Percentiles rank a stretch among this genome's conserved stretches.
Conservation (phyloP, 1,140 invertebrate genomes). For the Cotesia typhae region DNA sequence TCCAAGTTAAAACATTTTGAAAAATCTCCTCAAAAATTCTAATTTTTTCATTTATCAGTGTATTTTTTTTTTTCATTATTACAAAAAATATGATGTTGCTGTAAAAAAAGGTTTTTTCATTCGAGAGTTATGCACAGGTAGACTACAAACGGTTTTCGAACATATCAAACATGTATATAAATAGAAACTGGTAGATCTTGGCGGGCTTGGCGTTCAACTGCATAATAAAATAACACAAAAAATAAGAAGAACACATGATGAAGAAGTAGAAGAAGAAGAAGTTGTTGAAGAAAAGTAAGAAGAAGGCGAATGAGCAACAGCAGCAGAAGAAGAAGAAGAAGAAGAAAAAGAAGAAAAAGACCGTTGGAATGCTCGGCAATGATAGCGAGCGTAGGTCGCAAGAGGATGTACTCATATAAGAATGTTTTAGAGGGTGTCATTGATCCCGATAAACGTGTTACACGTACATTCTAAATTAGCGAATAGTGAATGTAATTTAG, state of each 20-base stretch:
- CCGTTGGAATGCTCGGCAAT: conserved; percentile 56
- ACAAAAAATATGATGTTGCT: too few relatives aligned
- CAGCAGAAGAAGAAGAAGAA: neutral
- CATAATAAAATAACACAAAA: too few relatives aligned
- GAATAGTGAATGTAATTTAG: conserved; percentile 29
- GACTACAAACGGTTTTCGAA: neutral
- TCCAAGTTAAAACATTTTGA: too few relatives aligned
- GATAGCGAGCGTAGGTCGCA: conserved; percentile 50
- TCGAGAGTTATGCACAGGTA: neutral
- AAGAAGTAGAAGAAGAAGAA: too few relatives aligned
- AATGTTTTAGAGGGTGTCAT: conserved; percentile 55
- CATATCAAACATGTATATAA: conserved; percentile 48
- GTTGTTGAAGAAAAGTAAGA: conserved; percentile 28
- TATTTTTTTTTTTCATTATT: too few relatives aligned
- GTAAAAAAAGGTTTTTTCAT: neutral
- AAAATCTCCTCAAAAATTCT: too few relatives aligned
- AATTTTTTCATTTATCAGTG: too few relatives aligned
- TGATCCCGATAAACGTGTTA: conserved; percentile 53
- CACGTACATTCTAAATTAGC: conserved; percentile 34
- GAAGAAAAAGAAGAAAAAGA: conserved; percentile 42
- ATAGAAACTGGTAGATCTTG: conserved; percentile 63
- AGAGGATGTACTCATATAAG: conserved; percentile 46
- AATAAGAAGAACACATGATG: too few relatives aligned
- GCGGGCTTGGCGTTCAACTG: conserved; percentile 37
- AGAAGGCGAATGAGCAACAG: conserved; percentile 16